Percentiles rank a stretch among this genome's conserved stretches.
Evolutionary conservation across 2,113 vertebrate species (phyloP).

Genomic region (Gila orcuttii): DNA sequence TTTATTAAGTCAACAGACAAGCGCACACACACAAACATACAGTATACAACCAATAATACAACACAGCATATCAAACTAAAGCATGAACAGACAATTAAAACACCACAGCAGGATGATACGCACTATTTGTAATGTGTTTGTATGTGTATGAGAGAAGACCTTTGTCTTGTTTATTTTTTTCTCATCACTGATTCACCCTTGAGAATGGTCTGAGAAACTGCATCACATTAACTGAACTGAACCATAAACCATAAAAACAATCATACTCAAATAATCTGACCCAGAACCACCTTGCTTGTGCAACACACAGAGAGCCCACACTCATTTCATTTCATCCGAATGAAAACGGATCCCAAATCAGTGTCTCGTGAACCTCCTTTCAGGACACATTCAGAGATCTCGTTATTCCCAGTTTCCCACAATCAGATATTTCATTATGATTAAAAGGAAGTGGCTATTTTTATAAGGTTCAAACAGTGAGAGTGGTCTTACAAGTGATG

Average conservation of each 20-base stretch:
- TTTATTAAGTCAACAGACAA: constrained; percentile 57
- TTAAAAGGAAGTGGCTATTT: constrained; percentile 7
- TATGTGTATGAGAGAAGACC: background rate
- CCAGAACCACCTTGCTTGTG: background rate
- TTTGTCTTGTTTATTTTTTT: background rate
- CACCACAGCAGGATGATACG: background rate
- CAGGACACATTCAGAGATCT: constrained; percentile 5
- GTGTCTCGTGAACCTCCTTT: background rate
- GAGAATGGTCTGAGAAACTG: background rate
- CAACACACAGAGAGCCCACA: background rate
- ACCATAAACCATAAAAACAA: background rate
- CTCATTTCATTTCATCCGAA: too few relatives aligned
- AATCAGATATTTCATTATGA: constrained; percentile 22
- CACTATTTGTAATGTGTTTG: background rate
- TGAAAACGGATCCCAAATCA: background rate
- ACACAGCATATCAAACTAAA: constrained; percentile 24
- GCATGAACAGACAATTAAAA: background rate
- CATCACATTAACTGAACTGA: background rate
- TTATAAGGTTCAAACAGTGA: background rate
- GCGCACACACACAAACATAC: constrained; percentile 2
- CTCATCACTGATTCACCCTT: background rate
- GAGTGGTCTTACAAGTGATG: background rate
- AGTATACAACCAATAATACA: background rate
- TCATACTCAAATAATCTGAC: background rate
- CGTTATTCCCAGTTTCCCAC: background rate